phyloP scores from a whole-genome alignment of 2,797 vertebrate genomes.

The Helostoma temminkii region DNA sequence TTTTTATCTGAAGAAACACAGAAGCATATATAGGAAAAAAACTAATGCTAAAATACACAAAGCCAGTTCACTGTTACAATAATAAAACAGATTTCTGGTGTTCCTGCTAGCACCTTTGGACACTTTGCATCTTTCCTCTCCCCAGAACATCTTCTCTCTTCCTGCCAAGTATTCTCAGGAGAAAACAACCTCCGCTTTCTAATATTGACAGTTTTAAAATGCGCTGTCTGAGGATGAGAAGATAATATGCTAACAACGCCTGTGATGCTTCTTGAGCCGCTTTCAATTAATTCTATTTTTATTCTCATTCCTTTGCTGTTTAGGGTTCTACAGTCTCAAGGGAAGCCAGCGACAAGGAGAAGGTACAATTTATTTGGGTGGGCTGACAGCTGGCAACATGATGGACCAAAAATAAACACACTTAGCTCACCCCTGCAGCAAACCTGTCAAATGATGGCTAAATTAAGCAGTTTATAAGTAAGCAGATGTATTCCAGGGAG shows the following conservation, averaged over 20 bases:
- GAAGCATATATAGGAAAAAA: no score
- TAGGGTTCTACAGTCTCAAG: constrained; percentile 95
- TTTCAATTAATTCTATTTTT: constrained; percentile 54
- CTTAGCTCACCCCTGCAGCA: constrained; percentile 38
- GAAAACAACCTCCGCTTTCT: constrained; percentile 19
- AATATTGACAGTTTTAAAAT: constrained; percentile 39
- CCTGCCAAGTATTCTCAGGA: constrained; percentile 40
- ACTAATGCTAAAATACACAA: background rate
- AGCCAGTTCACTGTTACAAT: background rate
- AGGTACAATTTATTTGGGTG: constrained; percentile 82
- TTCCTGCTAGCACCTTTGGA: background rate
- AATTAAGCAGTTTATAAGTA: constrained; percentile 43
- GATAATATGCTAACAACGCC: constrained; percentile 18
- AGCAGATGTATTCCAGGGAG: constrained; percentile 34
- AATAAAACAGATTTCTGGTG: background rate
- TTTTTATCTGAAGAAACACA: no score
- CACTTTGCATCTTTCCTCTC: background rate
- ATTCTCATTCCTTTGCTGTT: constrained; percentile 36
- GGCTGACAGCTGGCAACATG: constrained; percentile 42
- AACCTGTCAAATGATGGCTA: constrained; percentile 58
- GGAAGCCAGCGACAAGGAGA: constrained; percentile 97
- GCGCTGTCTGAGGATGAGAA: constrained; percentile 1
- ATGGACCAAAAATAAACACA: constrained; percentile 60
- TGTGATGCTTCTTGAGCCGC: constrained; percentile 38
- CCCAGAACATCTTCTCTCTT: constrained; percentile 8